Evolutionary conservation across 1,140 invertebrate species (phyloP).

Genomic region (Himalopsyche phryganea): DNA sequence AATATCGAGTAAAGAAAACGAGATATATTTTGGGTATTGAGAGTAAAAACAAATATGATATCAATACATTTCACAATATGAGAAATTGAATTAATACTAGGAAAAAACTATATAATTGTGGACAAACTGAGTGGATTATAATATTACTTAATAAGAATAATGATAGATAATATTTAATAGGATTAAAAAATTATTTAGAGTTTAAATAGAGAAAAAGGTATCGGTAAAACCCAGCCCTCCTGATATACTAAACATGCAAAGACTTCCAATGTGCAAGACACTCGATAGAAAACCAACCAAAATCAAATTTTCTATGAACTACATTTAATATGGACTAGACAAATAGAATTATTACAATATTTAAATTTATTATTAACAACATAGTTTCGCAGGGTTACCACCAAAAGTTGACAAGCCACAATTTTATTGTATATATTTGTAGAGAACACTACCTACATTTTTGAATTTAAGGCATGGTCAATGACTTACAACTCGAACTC

Average conservation of each 20-base stretch:
- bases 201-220: background rate
- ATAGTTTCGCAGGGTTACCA: too few relatives aligned
- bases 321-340: conserved; percentile 18
- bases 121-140: conserved; percentile 9
- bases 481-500: too few relatives aligned
- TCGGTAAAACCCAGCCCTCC: background rate
- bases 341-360: conserved; percentile 6
- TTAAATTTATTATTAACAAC: background rate
- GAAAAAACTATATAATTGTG: conserved; percentile 20
- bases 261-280: background rate
- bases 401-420: too few relatives aligned
- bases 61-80: conserved; percentile 13
- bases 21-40: conserved; percentile 28
- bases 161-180: background rate
- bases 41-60: conserved; percentile 19
- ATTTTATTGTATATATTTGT: too few relatives aligned
- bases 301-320: conserved; percentile 3
- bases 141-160: conserved; percentile 11
- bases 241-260: background rate
- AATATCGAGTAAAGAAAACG: conserved; percentile 23
- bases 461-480: too few relatives aligned
- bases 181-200: conserved; percentile 3
- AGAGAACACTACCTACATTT: too few relatives aligned
- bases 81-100: conserved; percentile 9
- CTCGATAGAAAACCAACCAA: background rate